phyloP scores from a whole-genome alignment of 2,888 invertebrate species.

The Drosophila mimetica region DNA sequence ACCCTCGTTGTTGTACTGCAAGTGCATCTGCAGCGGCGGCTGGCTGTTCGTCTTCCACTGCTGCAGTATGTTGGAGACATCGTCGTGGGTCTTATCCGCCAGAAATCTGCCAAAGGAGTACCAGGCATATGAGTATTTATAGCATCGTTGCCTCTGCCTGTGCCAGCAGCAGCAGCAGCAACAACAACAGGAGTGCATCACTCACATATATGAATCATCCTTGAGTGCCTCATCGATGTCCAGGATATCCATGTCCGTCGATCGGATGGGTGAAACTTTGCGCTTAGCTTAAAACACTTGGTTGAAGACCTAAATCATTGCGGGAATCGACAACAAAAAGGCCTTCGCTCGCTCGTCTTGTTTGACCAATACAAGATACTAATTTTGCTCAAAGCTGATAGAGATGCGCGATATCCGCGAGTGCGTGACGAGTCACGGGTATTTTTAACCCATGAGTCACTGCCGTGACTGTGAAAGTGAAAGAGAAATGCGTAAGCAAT shows the following conservation, averaged over 20 bases:
- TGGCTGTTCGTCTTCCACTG: constrained; percentile 84
- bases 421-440: constrained; percentile 13
- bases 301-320: constrained; percentile 42
- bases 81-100: constrained; percentile 84
- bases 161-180: constrained; percentile 16
- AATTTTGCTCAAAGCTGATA: constrained; percentile 35
- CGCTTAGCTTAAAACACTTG: constrained; percentile 34
- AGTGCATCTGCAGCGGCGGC: constrained; percentile 52
- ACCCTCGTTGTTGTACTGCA: constrained; percentile 76
- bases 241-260: constrained; percentile 82
- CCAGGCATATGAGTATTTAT: constrained; percentile 39
- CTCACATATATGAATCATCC: constrained; percentile 84
- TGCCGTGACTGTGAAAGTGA: constrained; percentile 1
- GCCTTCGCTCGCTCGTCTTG: constrained; percentile 29
- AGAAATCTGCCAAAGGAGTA: constrained; percentile 75
- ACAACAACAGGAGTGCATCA: constrained; percentile 37
- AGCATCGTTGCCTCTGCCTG: constrained; percentile 21
- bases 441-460: constrained; percentile 14
- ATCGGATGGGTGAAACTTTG: constrained; percentile 33
- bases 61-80: constrained; percentile 84
- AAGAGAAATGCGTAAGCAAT: not conserved
- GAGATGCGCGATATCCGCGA: constrained; percentile 9
- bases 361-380: constrained; percentile 44
- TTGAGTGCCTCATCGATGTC: constrained; percentile 84
- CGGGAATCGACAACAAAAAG: constrained; percentile 39